Conservation (phyloP, 2,113 vertebrate genomes). For the Anhinga rufa region DNA sequence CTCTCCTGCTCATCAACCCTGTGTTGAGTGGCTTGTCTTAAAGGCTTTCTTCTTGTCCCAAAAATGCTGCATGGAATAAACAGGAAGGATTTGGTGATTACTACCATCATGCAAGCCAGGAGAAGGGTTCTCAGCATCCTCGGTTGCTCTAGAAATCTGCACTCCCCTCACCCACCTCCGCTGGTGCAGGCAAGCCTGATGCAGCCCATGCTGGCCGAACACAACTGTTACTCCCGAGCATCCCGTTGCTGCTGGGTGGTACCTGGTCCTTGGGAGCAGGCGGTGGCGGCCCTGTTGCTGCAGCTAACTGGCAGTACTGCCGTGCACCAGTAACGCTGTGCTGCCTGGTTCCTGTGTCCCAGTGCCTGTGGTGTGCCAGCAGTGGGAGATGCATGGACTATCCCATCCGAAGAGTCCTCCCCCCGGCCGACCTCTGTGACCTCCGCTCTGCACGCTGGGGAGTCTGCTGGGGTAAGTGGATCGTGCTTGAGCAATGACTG, state of each 20-base stretch:
- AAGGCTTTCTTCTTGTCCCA: not conserved
- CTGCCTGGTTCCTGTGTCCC: not conserved
- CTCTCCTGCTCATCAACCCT: not conserved
- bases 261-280: rapidly evolving
- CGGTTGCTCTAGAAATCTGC: not conserved
- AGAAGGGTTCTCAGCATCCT: not conserved
- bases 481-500: not conserved
- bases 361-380: conserved; percentile 93
- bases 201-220: not conserved
- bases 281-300: not conserved
- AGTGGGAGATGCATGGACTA: conserved; percentile 80
- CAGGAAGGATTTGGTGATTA: not conserved
- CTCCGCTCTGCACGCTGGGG: conserved; percentile 90
- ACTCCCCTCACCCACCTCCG: rapidly evolving
- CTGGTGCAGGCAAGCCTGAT: not conserved
- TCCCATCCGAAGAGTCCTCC: conserved; percentile 81
- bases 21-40: not conserved
- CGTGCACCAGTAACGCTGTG: rapidly evolving
- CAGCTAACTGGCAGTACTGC: not conserved
- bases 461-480: conserved; percentile 88
- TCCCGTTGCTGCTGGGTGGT: not conserved
- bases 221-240: not conserved
- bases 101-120: not conserved
- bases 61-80: not conserved
- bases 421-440: conserved; percentile 76